phyloP scores from a whole-genome alignment of 2,888 invertebrate genomes.

The Endomychus coccineus region DNA sequence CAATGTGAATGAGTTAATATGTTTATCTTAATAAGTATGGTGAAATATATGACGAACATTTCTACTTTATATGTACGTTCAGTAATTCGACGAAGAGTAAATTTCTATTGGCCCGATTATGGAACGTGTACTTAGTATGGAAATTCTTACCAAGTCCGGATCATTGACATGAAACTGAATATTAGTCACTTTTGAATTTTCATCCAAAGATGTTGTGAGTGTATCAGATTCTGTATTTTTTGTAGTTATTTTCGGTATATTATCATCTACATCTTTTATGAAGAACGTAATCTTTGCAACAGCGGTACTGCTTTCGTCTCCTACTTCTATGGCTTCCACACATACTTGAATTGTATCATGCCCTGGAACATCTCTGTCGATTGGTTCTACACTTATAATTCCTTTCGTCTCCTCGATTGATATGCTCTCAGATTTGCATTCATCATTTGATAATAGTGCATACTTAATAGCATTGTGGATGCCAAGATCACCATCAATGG shows the following conservation, averaged over 20 bases:
- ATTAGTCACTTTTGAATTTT: constrained; percentile 3
- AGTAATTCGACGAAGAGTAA: no score
- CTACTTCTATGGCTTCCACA: constrained; percentile 37
- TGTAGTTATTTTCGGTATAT: constrained; percentile 49
- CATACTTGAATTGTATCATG: constrained; percentile 26
- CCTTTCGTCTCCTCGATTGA: constrained; percentile 30
- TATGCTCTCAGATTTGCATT: constrained; percentile 23
- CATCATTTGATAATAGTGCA: constrained; percentile 38
- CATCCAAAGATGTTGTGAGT: not conserved
- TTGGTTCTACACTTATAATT: constrained; percentile 31
- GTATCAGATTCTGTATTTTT: not conserved
- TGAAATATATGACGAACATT: no score
- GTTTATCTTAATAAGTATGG: no score
- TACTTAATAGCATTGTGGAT: constrained; percentile 51
- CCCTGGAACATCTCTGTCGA: constrained; percentile 39
- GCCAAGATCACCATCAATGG: constrained; percentile 57
- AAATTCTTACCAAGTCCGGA: constrained; percentile 10
- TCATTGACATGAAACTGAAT: constrained; percentile 6
- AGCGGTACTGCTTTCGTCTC: constrained; percentile 24
- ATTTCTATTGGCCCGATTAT: no score
- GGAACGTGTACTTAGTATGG: no score
- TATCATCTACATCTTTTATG: constrained; percentile 58
- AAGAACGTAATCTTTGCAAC: constrained; percentile 33
- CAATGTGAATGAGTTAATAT: no score
- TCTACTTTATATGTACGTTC: no score